Conservation (phyloP, 2,113 vertebrate species). For the Abramis brama region DNA sequence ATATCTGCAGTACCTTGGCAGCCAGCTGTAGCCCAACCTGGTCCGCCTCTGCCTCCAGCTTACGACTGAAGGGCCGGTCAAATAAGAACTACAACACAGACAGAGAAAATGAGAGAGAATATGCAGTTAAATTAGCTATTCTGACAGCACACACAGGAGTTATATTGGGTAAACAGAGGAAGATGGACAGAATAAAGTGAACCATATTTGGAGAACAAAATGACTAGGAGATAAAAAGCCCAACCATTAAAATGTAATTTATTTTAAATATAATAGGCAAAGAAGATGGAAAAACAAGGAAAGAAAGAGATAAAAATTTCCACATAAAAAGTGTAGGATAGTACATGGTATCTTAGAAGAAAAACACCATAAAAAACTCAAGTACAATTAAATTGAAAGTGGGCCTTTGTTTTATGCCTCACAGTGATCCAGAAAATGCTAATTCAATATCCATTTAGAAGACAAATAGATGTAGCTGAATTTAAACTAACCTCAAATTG, state of each 20-base stretch:
- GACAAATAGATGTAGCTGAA: slow-evolving; percentile 34
- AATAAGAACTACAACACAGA: slow-evolving; percentile 83
- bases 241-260: slow-evolving; percentile 30
- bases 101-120: not conserved
- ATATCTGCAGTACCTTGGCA: slow-evolving; percentile 84
- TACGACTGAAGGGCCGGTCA: slow-evolving; percentile 87
- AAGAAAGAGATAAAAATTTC: not conserved
- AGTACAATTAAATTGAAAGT: slow-evolving; percentile 37
- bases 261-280: slow-evolving; percentile 13
- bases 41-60: slow-evolving; percentile 92
- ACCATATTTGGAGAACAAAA: slow-evolving; percentile 35
- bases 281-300: not conserved
- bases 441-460: slow-evolving; percentile 40
- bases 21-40: slow-evolving; percentile 88
- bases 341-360: not conserved
- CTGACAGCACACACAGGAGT: slow-evolving; percentile 12
- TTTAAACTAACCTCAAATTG: slow-evolving; percentile 30
- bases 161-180: slow-evolving; percentile 14
- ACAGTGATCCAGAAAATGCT: slow-evolving; percentile 31
- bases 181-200: not conserved
- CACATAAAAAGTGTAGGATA: slow-evolving; percentile 21
- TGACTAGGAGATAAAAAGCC: slow-evolving; percentile 13
- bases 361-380: slow-evolving; percentile 15
- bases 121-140: slow-evolving; percentile 10
- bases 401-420: slow-evolving; percentile 13